These are phyloP conservation scores for Hestina assimilis DNA, from an alignment of 1,140 invertebrate species.

Conservation along the genomic window DNA sequence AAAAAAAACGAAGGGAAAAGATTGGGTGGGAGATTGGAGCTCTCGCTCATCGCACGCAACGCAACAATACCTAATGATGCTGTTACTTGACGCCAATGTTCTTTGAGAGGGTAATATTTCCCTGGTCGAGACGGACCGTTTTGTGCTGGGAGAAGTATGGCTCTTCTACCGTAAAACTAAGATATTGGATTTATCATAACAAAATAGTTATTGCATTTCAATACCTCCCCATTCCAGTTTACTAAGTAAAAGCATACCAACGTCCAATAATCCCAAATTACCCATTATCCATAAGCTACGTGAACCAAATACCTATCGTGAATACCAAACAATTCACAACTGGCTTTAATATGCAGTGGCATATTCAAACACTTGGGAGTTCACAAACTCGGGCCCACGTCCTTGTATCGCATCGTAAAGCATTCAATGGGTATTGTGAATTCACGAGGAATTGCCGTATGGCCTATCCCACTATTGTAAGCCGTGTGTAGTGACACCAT, in stretches of 20 bases:
- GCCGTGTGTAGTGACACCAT: slow-evolving; percentile 19
- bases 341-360: slow-evolving; percentile 24
- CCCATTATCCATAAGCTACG: slow-evolving; percentile 15
- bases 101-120: no score
- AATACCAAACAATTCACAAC: slow-evolving; percentile 21
- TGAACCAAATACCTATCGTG: slow-evolving; percentile 7
- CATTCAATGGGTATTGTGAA: slow-evolving; percentile 54
- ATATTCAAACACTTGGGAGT: slow-evolving; percentile 25
- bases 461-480: slow-evolving; percentile 54
- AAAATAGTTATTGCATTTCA: no score
- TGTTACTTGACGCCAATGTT: no score
- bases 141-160: no score
- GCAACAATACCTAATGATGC: no score
- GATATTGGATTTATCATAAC: no score
- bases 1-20: no score
- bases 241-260: slow-evolving; percentile 3
- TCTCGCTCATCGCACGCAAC: no score
- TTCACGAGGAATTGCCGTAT: slow-evolving; percentile 41
- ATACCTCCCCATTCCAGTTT: slow-evolving; percentile 7
- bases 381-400: slow-evolving; percentile 23
- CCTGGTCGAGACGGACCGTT: no score
- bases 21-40: no score
- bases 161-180: no score
- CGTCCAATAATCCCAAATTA: slow-evolving; percentile 18
- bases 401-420: slow-evolving; percentile 39